These are phyloP conservation scores for Plagodis pulveraria DNA, from an alignment of 2,888 invertebrate genomes.

Conservation along the genomic window DNA sequence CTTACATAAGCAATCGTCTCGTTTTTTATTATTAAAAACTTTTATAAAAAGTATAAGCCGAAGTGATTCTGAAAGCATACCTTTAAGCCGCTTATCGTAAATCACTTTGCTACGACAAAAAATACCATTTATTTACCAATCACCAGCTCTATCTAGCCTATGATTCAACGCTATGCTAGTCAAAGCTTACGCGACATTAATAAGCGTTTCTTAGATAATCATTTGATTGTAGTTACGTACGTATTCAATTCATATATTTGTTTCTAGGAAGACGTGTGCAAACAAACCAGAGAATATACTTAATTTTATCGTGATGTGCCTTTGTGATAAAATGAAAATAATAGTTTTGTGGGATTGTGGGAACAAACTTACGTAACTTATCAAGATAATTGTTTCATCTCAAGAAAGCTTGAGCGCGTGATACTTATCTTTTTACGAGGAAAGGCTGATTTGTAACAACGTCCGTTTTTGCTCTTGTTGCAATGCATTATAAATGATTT, in stretches of 20 bases:
- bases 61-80: no score
- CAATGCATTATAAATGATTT: no score
- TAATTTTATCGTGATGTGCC: no score
- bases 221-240: background rate
- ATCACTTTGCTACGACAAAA: background rate
- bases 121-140: background rate
- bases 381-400: slow-evolving; percentile 12
- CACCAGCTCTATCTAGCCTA: background rate
- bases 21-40: no score
- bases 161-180: background rate
- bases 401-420: background rate
- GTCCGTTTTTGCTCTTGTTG: background rate
- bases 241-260: background rate
- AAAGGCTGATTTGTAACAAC: background rate
- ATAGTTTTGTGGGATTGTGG: background rate
- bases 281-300: no score
- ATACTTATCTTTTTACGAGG: background rate
- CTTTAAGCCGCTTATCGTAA: background rate
- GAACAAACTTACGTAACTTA: slow-evolving; percentile 5
- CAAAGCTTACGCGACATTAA: slow-evolving; percentile 2
- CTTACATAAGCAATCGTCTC: no score
- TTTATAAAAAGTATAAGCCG: no score
- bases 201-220: background rate
- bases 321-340: background rate
- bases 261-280: no score